Base-by-base conservation (phyloP, 2,888 invertebrate genomes). In the Drosophila kambysellisi region DNA sequence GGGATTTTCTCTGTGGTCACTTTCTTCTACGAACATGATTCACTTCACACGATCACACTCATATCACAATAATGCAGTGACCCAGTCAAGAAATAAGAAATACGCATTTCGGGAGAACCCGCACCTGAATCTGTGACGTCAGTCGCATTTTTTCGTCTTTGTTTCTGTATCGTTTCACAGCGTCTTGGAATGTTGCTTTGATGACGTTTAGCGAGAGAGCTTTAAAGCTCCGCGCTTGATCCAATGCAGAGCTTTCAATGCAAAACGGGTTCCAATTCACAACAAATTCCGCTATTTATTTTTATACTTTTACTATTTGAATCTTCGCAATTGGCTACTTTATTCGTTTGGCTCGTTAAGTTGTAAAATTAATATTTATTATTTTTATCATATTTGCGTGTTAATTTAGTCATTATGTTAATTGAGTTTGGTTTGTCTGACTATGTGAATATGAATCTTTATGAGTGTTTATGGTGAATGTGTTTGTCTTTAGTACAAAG, bases 371-470 rank as follows among this genome's bases (percentile, higher is more conserved):
- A 32, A 7, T 51, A 30, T 51, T 52, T 33, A 63, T 51, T 25
- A 66, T 33, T 64, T 64, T 59, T 59, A 37, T 61, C n/a, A 25
- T 57, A 33, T 76, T 80, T 79, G 33, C 35, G 76, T 72, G 74
- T 25, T 82, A 76, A 88, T 86, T 70, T 46, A 56, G 48, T 53
- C 56, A 64, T 79, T 71, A 66, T 71, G 63, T 46, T 67, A 54
- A 72, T 72, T 63, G 46, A 48, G 48, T 39, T 53, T 37, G 17
- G n/a, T 33, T 39, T 51, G 57, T n/a, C n/a, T 20, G 20, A 20
- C 17, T 20, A 12, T 46, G 37, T 9, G n/a, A 53, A 65, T 15
- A 20, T 2, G 4, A 37, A 29, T 43, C 25, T n/a, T 17, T 9
- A n/a, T 32, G 41, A 25, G 30, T 15, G 12, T 17, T 33, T 15